These are phyloP conservation scores for Mycalesis mineus DNA, from an alignment of 2,888 invertebrate species.

Conservation along the genomic window DNA sequence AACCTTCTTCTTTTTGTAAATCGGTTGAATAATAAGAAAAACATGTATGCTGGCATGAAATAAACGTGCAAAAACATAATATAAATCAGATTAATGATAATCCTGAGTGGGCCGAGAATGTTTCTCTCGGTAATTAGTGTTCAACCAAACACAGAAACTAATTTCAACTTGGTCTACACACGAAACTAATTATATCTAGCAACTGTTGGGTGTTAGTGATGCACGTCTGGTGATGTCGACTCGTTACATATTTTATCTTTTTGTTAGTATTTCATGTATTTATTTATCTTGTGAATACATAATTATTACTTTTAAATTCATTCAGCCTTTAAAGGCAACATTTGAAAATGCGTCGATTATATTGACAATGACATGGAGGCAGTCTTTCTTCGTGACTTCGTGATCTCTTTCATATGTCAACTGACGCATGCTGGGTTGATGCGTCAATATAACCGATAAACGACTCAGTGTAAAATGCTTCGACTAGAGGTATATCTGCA, in stretches of 20 bases:
- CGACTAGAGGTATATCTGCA: too few species aligned
- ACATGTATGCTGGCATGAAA: background rate
- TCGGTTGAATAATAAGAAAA: background rate
- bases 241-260: background rate
- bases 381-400: too few species aligned
- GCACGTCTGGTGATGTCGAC: background rate
- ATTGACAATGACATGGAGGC: too few species aligned
- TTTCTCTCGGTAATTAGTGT: slow-evolving; percentile 20
- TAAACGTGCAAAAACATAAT: background rate
- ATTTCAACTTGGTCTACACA: slow-evolving; percentile 13
- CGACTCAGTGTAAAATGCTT: too few species aligned
- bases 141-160: slow-evolving; percentile 13
- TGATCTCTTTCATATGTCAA: too few species aligned
- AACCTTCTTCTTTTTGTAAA: too few species aligned
- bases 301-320: too few species aligned
- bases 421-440: too few species aligned
- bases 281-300: background rate
- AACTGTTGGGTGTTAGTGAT: background rate
- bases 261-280: background rate
- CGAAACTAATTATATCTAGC: slow-evolving; percentile 15
- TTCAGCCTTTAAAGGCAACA: too few species aligned
- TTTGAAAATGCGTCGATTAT: too few species aligned
- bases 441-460: too few species aligned
- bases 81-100: slow-evolving; percentile 8
- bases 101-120: slow-evolving; percentile 7